Percentiles rank a stretch among this genome's conserved stretches.
Evolutionary conservation across 1,140 invertebrate species (phyloP).

Genomic region (Trichonephila clavipes): DNA sequence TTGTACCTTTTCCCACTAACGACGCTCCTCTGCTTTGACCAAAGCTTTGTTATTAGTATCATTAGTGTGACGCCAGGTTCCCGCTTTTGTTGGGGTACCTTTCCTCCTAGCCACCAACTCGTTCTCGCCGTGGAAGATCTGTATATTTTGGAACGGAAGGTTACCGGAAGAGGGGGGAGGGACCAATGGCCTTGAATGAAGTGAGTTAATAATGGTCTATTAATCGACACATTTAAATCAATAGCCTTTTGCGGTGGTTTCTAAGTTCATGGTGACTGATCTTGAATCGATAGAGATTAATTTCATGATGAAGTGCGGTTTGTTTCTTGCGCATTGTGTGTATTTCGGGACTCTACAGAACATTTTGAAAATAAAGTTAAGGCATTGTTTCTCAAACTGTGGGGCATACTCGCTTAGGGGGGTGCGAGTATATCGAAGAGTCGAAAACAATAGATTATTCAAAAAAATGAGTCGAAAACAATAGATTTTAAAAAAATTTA

Average conservation of each 20-base stretch:
- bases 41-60: background rate
- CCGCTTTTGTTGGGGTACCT: background rate
- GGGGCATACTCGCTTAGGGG: no score
- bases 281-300: no score
- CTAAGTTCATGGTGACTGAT: no score
- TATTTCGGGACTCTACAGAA: no score
- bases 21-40: background rate
- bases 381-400: no score
- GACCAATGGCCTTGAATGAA: background rate
- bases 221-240: background rate
- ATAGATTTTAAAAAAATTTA: no score
- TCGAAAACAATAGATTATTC: no score
- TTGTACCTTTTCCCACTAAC: background rate
- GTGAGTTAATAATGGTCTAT: background rate
- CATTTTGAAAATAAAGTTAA: no score
- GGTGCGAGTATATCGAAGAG: no score
- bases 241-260: background rate
- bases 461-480: no score
- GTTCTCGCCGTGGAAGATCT: background rate
- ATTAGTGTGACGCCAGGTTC: background rate
- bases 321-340: no score
- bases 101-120: background rate
- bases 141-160: background rate
- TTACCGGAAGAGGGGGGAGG: background rate
- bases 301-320: no score